These are phyloP conservation scores for Mola mola DNA, from an alignment of 2,113 vertebrate genomes.

Conservation along the genomic window DNA sequence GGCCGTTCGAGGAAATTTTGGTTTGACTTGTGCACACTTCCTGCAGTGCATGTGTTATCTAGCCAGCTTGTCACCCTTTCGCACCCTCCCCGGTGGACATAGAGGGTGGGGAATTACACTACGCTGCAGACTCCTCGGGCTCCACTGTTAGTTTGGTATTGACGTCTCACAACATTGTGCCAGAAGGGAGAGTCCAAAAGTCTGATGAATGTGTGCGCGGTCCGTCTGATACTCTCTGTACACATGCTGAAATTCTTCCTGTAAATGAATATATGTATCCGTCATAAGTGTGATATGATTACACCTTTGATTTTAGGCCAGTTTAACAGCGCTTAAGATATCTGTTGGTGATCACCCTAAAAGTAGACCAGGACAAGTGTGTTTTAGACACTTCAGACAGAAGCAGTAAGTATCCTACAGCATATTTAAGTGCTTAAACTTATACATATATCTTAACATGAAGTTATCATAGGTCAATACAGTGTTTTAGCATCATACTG, in stretches of 20 bases:
- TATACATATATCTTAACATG: too few relatives aligned
- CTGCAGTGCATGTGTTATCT: constrained; percentile 60
- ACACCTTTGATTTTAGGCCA: neutral
- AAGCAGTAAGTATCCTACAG: too few relatives aligned
- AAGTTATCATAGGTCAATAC: too few relatives aligned
- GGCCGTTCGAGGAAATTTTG: constrained; percentile 1
- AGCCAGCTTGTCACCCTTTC: constrained; percentile 46
- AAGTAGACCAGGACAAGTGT: too few relatives aligned
- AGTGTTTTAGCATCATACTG: too few relatives aligned
- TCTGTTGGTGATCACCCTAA: too few relatives aligned
- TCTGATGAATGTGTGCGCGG: constrained; percentile 55
- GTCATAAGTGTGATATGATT: neutral
- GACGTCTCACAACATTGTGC: constrained; percentile 54
- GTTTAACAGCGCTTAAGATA: neutral
- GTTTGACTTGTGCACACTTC: constrained; percentile 35
- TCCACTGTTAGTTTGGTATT: constrained; percentile 69
- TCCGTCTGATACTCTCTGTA: constrained; percentile 1
- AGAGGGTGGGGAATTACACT: constrained; percentile 66
- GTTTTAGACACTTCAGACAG: too few relatives aligned
- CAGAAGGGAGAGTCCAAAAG: constrained; percentile 51
- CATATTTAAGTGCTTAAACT: too few relatives aligned
- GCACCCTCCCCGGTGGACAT: constrained; percentile 66
- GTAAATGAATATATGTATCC: constrained; percentile 10
- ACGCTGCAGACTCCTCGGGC: constrained; percentile 49
- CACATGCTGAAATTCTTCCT: constrained; percentile 11